Conservation (phyloP, 2,797 vertebrate genomes). For the Cuniculus paca region DNA sequence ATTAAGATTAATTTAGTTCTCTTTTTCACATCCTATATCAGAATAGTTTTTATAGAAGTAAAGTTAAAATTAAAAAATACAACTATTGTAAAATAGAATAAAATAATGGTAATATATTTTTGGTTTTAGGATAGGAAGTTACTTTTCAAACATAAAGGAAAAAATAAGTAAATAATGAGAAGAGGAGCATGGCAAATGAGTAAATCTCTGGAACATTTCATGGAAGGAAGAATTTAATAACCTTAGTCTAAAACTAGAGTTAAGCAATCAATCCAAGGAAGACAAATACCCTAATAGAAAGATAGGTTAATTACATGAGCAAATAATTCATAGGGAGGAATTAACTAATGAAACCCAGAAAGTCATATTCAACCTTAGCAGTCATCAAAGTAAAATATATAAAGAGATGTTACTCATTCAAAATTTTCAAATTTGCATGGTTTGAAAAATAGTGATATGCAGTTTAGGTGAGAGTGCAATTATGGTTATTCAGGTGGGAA, state of each 20-base stretch:
- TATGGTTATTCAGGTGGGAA: neutral
- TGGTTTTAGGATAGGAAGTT: neutral
- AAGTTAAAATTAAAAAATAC: neutral
- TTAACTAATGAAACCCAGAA: neutral
- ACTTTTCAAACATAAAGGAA: slow-evolving; percentile 10
- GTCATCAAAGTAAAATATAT: neutral
- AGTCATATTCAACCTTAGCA: neutral
- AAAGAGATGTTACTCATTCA: neutral
- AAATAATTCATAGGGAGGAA: slow-evolving; percentile 19
- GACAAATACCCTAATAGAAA: neutral
- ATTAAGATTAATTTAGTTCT: slow-evolving; percentile 30
- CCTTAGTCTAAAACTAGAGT: neutral
- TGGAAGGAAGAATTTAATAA: slow-evolving; percentile 36
- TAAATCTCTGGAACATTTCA: neutral
- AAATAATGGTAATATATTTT: neutral
- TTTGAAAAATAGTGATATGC: neutral
- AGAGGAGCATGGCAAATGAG: neutral
- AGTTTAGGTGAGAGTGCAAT: neutral
- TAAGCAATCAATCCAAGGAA: neutral
- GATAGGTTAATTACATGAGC: neutral
- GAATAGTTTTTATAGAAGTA: slow-evolving; percentile 23
- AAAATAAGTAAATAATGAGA: neutral
- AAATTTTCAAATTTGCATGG: neutral
- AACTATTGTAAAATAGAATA: neutral
- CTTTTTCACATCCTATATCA: neutral